Base-by-base conservation (phyloP, 2,797 vertebrate genomes). In the Schizothorax lantsangensis region DNA sequence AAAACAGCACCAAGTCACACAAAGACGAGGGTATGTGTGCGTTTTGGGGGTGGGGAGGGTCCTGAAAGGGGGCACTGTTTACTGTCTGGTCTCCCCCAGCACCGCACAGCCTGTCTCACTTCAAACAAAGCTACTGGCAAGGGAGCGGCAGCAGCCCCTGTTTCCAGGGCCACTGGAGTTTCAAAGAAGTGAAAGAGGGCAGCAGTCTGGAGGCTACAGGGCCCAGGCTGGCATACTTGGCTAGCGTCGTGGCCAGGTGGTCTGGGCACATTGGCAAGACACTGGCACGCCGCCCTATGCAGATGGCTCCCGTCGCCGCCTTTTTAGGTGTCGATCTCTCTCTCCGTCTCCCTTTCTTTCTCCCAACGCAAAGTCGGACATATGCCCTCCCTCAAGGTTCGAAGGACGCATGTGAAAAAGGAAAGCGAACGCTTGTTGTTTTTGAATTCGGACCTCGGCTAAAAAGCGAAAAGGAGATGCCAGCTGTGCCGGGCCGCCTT, bases 191-290 rank as follows among this genome's bases (percentile, higher is more conserved):
- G 95, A 95, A 95, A 95, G 96, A 94, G 92, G 94, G 93, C 93
- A 95, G 95, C 95, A 95, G 96, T 95, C 94, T 94, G 95, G 95
- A 96, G 96, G 96, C 95, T 96, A 94, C 94, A 88, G 84, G 94
- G 94, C 95, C 95, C 93, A 92, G 95, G 94, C 95, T 96, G 96
- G 95, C 96, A 96, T 94, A 96, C 95, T 97, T 96, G 96, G 96
- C 96, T 95, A 95, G 94, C 89, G 90, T 92, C 91, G 90, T 89
- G 95, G 95, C 97, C 97, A 98, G 97, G 97, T 97, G 97, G 97
- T 94, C 95, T 95, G 95, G 96, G 96, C 95, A 96, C 96, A 96
- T 95, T 97, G 96, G 97, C 96, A 96, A 96, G 95, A 95, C 96
- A 94, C 96, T 97, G 96, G 96, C 96, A 96, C 94, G 86, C 92